These are phyloP conservation scores for Cheilosia scutellata DNA, from an alignment of 2,888 invertebrate genomes.

Conservation along the genomic window DNA sequence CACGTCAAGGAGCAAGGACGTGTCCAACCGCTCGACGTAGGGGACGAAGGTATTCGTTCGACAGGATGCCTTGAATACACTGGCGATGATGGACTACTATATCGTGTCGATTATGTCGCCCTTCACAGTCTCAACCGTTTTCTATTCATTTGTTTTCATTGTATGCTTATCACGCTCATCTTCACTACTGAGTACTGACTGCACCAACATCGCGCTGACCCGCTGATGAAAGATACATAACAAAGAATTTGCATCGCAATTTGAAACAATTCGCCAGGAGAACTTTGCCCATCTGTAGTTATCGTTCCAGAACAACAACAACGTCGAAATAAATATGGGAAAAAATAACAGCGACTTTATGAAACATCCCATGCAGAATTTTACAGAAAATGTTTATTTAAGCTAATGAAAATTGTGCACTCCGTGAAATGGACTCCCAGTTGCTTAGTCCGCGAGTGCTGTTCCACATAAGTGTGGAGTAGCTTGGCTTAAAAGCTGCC, in stretches of 20 bases:
- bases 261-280: not conserved
- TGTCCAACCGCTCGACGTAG: too few species aligned
- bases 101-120: too few species aligned
- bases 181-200: too few species aligned
- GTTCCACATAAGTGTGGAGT: not conserved
- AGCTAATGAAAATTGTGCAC: constrained; percentile 56
- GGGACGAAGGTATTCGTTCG: too few species aligned
- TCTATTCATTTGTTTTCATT: too few species aligned
- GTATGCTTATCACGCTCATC: too few species aligned
- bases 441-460: constrained; percentile 3
- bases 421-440: constrained; percentile 43
- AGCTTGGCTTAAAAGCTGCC: constrained; percentile 22
- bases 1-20: too few species aligned
- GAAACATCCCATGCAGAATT: not conserved
- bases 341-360: not conserved
- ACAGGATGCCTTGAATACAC: too few species aligned
- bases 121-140: too few species aligned
- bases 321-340: not conserved
- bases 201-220: too few species aligned
- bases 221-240: not conserved
- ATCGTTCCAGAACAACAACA: not conserved
- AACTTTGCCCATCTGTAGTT: constrained; percentile 7
- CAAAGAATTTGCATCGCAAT: not conserved
- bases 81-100: too few species aligned
- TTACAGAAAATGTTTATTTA: constrained; percentile 45